Percentiles rank a stretch among this genome's conserved stretches.
phyloP scores from a whole-genome alignment of 2,888 invertebrate species.

The Allophyes oxyacanthae region DNA sequence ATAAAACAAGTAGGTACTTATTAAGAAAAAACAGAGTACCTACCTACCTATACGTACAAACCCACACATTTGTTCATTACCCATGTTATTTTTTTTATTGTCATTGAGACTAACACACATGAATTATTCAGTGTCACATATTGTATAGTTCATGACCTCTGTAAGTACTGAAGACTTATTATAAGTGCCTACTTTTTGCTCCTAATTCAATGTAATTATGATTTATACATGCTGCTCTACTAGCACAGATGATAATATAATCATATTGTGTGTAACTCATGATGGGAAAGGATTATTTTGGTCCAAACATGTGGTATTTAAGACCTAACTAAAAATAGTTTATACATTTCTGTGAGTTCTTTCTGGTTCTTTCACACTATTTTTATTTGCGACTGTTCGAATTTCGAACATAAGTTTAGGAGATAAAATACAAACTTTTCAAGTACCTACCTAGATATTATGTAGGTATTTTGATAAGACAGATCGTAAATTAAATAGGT shows the following conservation, averaged over 20 bases:
- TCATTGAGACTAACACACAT: conserved; percentile 16
- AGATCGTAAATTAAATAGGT: conserved; percentile 6
- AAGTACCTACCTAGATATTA: neutral
- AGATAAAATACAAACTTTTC: neutral
- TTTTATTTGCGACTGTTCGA: conserved; percentile 14
- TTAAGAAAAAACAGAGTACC: no score
- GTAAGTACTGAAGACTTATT: conserved; percentile 9
- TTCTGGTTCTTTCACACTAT: conserved; percentile 15
- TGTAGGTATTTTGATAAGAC: neutral
- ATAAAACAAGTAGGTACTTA: no score
- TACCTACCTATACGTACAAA: no score
- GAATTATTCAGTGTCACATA: conserved; percentile 21
- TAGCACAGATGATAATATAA: conserved; percentile 25
- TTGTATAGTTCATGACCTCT: conserved; percentile 27
- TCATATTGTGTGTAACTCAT: conserved; percentile 20
- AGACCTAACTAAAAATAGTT: conserved; percentile 25
- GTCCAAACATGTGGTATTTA: conserved; percentile 38
- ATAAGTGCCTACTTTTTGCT: conserved; percentile 19
- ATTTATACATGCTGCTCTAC: conserved; percentile 24
- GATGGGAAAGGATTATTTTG: conserved; percentile 10
- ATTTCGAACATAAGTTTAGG: neutral
- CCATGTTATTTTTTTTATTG: neutral
- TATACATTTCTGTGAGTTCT: conserved; percentile 25
- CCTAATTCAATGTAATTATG: conserved; percentile 43
- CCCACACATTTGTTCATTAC: no score